Evolutionary conservation across 2,797 vertebrate species (phyloP), one percentile per base, ranked within the genome.

Genomic region (Macroramphosus scolopax): DNA sequence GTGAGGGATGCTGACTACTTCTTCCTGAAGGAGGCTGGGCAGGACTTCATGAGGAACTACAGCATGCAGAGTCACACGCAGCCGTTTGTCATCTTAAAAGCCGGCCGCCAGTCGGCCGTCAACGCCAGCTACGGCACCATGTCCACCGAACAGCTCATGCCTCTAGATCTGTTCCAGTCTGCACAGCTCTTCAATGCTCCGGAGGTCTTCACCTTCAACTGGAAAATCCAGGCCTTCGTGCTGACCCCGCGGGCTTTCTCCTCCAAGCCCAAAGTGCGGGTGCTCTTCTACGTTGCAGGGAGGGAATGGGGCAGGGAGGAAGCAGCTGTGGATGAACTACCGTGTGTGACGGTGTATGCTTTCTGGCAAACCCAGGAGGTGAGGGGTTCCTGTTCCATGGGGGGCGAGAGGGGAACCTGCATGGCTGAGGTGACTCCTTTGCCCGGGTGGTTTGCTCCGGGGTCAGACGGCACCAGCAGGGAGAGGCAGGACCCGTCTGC

Each of bases 21-120:
- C 78, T 92, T 95, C 48, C 86, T 98, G 2, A 96, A 96, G 75
- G 95, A 98, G 79, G 93, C 94, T 16, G 91, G 93, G 31, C 95
- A 98, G 87, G 95, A 98, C 63, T 90, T 97, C 43, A 97, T 97
- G 95, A 92, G 93, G 67, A 98, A 98, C 85, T 92, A 91, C 62
- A 98, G 93, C 80, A 87, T 94, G 87, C 92, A 92, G 78, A 94
- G 89, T 34, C 85, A 95, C 40, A 92, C 93, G 2, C 95, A 98
- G 66, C 92, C 95, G 66, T 93, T 98, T 55, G 89, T 96, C 1
- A 83, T 98, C 54, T 87, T 95, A 72, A 88, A 89, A 63, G 82
- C 93, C 44, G 89, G 69, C 78, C 81, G 79, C 8, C 86, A 87
- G 1, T 95, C 95, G 0, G 69, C 84, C 2, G 72, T 97, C 51